Evolutionary conservation across 2,113 vertebrate genomes (phyloP).

Genomic region (Otocyon megalotis): DNA sequence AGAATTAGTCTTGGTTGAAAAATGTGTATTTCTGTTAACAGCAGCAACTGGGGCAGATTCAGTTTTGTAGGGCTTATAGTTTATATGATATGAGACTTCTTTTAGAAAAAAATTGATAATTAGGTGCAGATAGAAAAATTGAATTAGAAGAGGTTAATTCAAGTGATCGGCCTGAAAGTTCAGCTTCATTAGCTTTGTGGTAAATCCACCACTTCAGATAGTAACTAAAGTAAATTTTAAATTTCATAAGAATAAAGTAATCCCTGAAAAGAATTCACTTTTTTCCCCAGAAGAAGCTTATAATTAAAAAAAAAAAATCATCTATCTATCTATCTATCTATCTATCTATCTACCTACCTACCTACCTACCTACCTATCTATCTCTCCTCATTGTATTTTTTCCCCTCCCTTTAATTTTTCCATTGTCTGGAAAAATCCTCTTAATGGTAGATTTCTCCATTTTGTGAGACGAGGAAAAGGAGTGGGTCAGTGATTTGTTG

Average conservation of each 20-base stretch:
- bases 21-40: neutral
- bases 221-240: neutral
- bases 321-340: neutral
- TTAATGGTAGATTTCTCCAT: neutral
- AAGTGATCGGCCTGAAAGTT: neutral
- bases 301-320: neutral
- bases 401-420: neutral
- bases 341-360: neutral
- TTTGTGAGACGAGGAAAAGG: neutral
- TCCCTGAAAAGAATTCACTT: neutral
- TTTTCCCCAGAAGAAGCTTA: neutral
- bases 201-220: neutral
- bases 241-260: neutral
- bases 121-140: neutral
- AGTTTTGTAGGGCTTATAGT: neutral
- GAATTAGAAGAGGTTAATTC: neutral
- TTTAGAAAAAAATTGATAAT: neutral
- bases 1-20: neutral
- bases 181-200: constrained; percentile 2
- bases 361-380: neutral
- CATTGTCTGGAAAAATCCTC: neutral
- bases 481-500: neutral
- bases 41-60: neutral
- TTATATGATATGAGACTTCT: neutral
- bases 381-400: neutral